phyloP scores from a whole-genome alignment of 1,140 invertebrate genomes.

The Piezodorus guildinii region DNA sequence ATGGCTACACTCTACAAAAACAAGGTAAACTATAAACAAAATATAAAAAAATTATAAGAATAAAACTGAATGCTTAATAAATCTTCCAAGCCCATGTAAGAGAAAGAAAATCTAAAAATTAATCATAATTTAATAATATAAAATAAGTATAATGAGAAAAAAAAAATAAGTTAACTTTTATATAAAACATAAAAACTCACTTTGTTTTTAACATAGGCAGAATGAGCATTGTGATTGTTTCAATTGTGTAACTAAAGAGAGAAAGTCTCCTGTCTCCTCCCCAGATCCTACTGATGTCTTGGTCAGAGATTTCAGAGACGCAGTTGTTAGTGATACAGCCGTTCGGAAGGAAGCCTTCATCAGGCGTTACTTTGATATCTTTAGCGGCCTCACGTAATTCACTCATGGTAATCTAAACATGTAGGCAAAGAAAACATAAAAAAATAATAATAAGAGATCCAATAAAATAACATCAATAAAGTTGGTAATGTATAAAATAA shows the following conservation, averaged over 20 bases:
- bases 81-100: too few species aligned
- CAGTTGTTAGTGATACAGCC: slow-evolving; percentile 26
- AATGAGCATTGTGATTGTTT: slow-evolving; percentile 87
- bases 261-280: slow-evolving; percentile 71
- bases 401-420: slow-evolving; percentile 52
- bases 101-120: too few species aligned
- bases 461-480: not conserved
- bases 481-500: not conserved
- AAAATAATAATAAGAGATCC: not conserved
- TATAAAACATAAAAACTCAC: slow-evolving; percentile 42
- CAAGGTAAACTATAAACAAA: too few species aligned
- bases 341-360: slow-evolving; percentile 27
- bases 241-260: slow-evolving; percentile 88
- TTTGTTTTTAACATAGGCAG: slow-evolving; percentile 94
- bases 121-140: too few species aligned
- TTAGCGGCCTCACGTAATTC: slow-evolving; percentile 42
- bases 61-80: too few species aligned
- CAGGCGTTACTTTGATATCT: slow-evolving; percentile 22
- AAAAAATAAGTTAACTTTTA: too few species aligned
- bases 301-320: slow-evolving; percentile 27
- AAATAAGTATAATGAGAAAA: too few species aligned
- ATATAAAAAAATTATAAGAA: too few species aligned
- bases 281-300: slow-evolving; percentile 39
- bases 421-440: slow-evolving; percentile 1
- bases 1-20: too few species aligned